A percentile compares a stretch with the other conserved stretches of the same genome.
phyloP scores from a whole-genome alignment of 2,797 vertebrate genomes.

The Luscinia luscinia region DNA sequence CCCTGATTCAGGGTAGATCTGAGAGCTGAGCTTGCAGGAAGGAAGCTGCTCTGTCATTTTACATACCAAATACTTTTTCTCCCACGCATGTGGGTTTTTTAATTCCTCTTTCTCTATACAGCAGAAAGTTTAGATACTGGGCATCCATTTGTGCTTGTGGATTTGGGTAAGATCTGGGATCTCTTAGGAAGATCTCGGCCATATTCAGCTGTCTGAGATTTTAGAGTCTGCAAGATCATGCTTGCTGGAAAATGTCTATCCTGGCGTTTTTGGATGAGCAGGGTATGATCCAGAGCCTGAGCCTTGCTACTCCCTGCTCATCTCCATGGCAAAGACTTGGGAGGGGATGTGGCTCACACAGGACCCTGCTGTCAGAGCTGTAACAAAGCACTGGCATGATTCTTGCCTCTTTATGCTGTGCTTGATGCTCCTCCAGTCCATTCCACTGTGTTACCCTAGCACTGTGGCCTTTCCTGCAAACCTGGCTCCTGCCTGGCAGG shows the following conservation, averaged over 20 bases:
- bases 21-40: background rate
- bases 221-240: background rate
- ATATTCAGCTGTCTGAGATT: background rate
- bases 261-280: background rate
- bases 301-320: background rate
- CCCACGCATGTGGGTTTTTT: background rate
- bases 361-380: background rate
- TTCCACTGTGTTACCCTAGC: background rate
- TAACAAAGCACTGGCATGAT: fast-evolving
- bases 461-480: background rate
- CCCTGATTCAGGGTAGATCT: background rate
- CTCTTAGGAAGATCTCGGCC: background rate
- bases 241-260: background rate
- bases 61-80: background rate
- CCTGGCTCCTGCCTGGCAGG: background rate
- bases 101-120: background rate
- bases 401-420: background rate
- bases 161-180: background rate
- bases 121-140: background rate
- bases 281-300: background rate
- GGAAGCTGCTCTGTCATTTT: background rate
- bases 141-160: background rate
- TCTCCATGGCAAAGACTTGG: background rate
- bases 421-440: background rate
- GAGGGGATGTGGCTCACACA: fast-evolving